Conservation (phyloP, 2,888 invertebrate genomes). For the Philopedon plagiatum region DNA sequence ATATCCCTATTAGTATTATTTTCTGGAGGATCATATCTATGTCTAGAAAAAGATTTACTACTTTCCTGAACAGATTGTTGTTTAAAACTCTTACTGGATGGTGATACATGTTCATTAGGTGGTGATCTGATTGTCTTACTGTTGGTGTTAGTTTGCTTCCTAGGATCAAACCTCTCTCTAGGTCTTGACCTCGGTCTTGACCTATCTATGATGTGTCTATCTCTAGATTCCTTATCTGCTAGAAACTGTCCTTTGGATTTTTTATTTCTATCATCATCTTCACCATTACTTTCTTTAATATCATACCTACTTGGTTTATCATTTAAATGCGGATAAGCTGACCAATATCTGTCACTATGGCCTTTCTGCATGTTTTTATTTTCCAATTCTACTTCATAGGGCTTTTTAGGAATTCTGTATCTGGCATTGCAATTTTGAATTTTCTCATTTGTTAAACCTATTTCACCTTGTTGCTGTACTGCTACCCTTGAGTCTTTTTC, state of each 20-base stretch:
- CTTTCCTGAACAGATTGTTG: background rate
- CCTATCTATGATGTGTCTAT: background rate
- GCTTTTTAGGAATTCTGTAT: background rate
- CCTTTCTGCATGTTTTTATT: background rate
- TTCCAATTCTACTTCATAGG: background rate
- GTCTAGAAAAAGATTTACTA: background rate
- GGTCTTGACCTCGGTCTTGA: conserved; percentile 14
- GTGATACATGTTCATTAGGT: background rate
- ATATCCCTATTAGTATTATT: background rate
- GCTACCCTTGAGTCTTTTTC: background rate
- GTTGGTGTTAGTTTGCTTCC: background rate
- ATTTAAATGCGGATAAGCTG: background rate
- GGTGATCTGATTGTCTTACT: background rate
- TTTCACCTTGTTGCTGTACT: background rate
- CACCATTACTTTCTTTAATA: background rate
- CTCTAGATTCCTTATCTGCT: background rate
- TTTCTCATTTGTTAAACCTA: background rate
- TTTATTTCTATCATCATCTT: background rate
- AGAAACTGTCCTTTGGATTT: background rate
- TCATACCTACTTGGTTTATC: background rate
- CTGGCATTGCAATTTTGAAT: background rate
- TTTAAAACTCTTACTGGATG: background rate
- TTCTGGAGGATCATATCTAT: background rate
- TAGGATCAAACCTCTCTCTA: background rate
- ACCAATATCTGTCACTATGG: background rate